These are phyloP conservation scores for Fregetta grallaria DNA, from an alignment of 2,113 vertebrate species.

Conservation along the genomic window DNA sequence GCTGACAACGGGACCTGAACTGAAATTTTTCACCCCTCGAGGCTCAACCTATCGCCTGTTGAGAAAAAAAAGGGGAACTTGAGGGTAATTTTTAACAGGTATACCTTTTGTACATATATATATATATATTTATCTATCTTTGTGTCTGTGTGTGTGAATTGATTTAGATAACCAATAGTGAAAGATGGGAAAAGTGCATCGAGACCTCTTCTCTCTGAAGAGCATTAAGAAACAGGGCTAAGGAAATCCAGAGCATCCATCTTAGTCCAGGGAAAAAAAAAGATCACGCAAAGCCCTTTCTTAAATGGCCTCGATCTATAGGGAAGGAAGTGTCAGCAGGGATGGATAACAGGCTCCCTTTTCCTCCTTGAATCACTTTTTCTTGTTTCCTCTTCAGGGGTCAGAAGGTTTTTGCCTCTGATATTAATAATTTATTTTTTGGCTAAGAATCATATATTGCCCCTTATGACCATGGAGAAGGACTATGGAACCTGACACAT, in stretches of 20 bases:
- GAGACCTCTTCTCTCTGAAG: neutral
- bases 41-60: too few species aligned
- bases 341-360: neutral
- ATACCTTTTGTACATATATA: too few species aligned
- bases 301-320: neutral
- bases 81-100: too few species aligned
- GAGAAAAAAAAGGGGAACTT: too few species aligned
- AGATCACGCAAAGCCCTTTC: neutral
- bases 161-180: too few species aligned
- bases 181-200: neutral
- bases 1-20: too few species aligned
- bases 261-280: neutral
- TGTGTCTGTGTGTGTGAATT: too few species aligned
- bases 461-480: rapidly evolving
- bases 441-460: neutral
- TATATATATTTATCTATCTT: too few species aligned
- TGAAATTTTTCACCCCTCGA: too few species aligned
- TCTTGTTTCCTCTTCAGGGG: neutral
- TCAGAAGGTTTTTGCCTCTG: neutral
- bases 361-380: neutral
- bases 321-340: neutral
- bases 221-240: neutral
- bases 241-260: neutral
- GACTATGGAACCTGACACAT: neutral
- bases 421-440: neutral